Percentiles rank a stretch among this genome's conserved stretches.
These are phyloP conservation scores for Dicrostonyx torquatus DNA, from an alignment of 2,797 vertebrate species.

Conservation along the genomic window DNA sequence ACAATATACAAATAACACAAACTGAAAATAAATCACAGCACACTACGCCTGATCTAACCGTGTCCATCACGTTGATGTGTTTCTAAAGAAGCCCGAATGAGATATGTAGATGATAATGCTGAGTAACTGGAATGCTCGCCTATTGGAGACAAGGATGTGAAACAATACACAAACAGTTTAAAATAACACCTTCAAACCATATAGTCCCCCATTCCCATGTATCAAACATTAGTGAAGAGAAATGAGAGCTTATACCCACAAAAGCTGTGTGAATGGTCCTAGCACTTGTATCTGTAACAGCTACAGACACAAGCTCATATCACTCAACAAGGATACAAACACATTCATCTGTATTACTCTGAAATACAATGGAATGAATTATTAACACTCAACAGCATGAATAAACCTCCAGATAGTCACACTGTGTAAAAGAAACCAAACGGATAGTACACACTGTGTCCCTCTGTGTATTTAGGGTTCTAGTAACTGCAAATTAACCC, in stretches of 20 bases:
- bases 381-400: too few species aligned
- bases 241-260: background rate
- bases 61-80: background rate
- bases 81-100: background rate
- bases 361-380: background rate
- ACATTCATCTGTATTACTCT: background rate
- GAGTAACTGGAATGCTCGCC: background rate
- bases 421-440: background rate
- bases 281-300: background rate
- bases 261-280: background rate
- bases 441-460: background rate
- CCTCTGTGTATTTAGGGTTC: background rate
- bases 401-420: background rate
- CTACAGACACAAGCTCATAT: background rate
- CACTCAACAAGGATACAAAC: background rate
- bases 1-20: background rate
- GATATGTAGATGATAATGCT: background rate
- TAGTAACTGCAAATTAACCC: background rate
- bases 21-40: background rate
- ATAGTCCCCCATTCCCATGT: background rate
- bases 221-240: background rate
- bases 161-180: background rate
- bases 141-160: background rate
- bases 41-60: background rate
- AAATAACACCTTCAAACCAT: background rate